Percentiles rank a stretch among this genome's conserved stretches.
Evolutionary conservation across 1,140 invertebrate genomes (phyloP).

Genomic region (Macrostomum lignano): DNA sequence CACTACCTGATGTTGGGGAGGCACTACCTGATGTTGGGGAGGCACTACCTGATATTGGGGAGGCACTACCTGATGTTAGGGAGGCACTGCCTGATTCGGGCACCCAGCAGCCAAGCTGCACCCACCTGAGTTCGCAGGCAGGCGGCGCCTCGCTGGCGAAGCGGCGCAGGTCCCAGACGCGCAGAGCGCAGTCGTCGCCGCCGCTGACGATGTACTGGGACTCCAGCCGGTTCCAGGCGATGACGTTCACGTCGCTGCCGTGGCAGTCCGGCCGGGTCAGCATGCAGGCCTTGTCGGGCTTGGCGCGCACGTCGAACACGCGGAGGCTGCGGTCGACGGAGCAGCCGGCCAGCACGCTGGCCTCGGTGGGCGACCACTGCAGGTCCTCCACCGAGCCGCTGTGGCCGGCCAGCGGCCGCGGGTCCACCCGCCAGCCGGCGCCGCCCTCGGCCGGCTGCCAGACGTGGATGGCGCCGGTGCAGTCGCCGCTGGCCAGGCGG

Average conservation of each 20-base stretch:
- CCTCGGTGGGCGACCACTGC: constrained; percentile 90
- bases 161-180: constrained; percentile 75
- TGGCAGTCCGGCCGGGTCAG: constrained; percentile 58
- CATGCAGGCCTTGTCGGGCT: constrained; percentile 60
- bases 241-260: constrained; percentile 72
- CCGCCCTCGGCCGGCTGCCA: constrained; percentile 54
- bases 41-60: too few species aligned
- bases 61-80: too few species aligned
- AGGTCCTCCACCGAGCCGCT: constrained; percentile 79
- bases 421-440: constrained; percentile 57
- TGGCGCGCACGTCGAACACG: constrained; percentile 44
- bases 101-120: too few species aligned
- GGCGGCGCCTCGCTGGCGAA: constrained; percentile 32
- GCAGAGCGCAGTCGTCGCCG: constrained; percentile 72
- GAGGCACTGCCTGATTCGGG: too few species aligned
- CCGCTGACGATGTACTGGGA: constrained; percentile 56
- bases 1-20: too few species aligned
- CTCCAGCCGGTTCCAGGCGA: constrained; percentile 74
- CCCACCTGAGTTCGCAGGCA: too few species aligned
- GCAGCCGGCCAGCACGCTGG: constrained; percentile 66
- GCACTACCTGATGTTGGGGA: too few species aligned
- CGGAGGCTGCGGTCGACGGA: constrained; percentile 54
- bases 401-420: constrained; percentile 55
- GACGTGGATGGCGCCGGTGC: constrained; percentile 60
- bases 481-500: constrained; percentile 55